Conservation (phyloP, 2,113 vertebrate genomes). For the Eulemur macaco region DNA sequence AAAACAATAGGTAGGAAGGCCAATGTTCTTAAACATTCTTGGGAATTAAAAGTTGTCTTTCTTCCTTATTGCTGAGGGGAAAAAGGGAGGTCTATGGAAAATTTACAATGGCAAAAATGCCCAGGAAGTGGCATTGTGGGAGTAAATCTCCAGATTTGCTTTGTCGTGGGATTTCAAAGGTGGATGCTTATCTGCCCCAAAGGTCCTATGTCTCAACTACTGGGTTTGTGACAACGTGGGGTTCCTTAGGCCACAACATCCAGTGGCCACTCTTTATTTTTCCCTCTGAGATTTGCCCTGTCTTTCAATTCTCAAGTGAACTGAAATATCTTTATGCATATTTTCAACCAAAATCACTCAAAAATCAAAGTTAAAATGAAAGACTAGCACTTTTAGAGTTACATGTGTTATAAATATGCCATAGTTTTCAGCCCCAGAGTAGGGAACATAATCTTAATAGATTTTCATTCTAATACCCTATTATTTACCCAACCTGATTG, state of each 20-base stretch:
- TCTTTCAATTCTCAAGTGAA: neutral
- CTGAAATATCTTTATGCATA: neutral
- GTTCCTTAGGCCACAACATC: neutral
- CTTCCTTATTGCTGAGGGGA: neutral
- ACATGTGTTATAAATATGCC: neutral
- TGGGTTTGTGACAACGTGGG: neutral
- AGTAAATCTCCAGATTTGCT: neutral
- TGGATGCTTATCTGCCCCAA: neutral
- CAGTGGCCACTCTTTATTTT: neutral
- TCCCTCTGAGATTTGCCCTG: neutral
- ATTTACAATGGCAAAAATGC: neutral
- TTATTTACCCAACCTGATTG: slow-evolving; percentile 57
- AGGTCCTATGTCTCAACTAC: neutral
- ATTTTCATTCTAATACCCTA: slow-evolving; percentile 59
- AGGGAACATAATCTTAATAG: slow-evolving; percentile 33
- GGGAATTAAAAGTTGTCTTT: neutral
- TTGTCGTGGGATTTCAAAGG: neutral
- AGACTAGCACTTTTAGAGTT: neutral
- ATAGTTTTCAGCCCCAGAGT: slow-evolving; percentile 2
- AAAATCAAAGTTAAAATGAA: neutral
- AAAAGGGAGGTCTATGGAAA: neutral
- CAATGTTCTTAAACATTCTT: neutral
- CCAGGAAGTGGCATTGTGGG: neutral
- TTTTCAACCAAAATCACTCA: neutral
- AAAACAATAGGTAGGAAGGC: neutral